Percentiles rank a stretch among this genome's conserved stretches.
These are phyloP conservation scores for Sebastes minor DNA, from an alignment of 2,797 vertebrate species.

Conservation along the genomic window DNA sequence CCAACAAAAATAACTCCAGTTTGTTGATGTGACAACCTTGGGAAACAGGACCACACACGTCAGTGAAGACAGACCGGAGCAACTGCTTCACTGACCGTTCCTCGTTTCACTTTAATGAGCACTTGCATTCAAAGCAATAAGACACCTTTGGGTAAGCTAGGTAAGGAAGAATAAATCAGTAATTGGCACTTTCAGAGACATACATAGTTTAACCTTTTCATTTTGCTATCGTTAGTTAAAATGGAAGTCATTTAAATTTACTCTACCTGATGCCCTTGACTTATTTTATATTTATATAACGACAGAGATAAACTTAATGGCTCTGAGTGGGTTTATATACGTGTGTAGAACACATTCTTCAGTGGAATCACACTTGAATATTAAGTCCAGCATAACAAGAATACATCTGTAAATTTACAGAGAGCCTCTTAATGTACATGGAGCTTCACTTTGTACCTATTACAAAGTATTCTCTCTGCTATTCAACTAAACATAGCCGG, in stretches of 20 bases:
- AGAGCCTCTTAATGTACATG: background rate
- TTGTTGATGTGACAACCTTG: conserved; percentile 81
- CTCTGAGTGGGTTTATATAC: background rate
- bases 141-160: conserved; percentile 1
- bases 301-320: background rate
- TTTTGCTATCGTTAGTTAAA: background rate
- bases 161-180: conserved; percentile 9
- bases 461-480: conserved; percentile 29
- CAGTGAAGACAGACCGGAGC: conserved; percentile 59
- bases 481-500: conserved; percentile 58
- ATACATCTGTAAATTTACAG: conserved; percentile 19
- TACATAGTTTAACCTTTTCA: background rate
- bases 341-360: background rate
- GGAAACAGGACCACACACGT: conserved; percentile 81
- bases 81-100: conserved; percentile 56
- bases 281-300: background rate
- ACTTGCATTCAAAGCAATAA: conserved; percentile 26
- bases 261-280: background rate
- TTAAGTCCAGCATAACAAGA: background rate
- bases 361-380: background rate
- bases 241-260: background rate
- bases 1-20: conserved; percentile 82
- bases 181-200: conserved; percentile 14
- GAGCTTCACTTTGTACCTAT: conserved; percentile 61
- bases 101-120: conserved; percentile 52